phyloP scores from a whole-genome alignment of 2,797 vertebrate genomes.

The Tragopan temminckii region DNA sequence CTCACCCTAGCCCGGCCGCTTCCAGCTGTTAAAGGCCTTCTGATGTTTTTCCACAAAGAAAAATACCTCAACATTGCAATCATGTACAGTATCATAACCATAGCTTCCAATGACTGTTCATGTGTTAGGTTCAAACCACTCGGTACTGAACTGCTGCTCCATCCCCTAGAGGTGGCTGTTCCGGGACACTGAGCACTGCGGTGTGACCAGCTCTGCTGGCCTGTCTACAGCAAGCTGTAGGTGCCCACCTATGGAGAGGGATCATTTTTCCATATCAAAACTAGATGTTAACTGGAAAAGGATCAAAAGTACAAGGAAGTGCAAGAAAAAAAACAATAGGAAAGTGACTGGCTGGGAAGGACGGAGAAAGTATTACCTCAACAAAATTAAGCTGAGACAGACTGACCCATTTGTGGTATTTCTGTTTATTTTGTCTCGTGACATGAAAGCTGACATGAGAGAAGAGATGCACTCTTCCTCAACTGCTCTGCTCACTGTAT shows the following conservation, averaged over 20 bases:
- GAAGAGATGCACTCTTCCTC: neutral
- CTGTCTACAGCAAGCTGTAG: neutral
- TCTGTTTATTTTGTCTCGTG: slow-evolving; percentile 56
- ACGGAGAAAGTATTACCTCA: slow-evolving; percentile 38
- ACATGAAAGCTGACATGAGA: slow-evolving; percentile 15
- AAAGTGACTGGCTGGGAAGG: slow-evolving; percentile 11
- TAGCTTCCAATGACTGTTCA: rapidly evolving
- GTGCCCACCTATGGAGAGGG: neutral
- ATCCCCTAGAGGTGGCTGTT: neutral
- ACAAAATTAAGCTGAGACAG: slow-evolving; percentile 45
- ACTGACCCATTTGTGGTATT: slow-evolving; percentile 41
- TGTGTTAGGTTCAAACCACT: neutral
- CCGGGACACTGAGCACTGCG: rapidly evolving
- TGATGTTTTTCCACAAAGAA: neutral
- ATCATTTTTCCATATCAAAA: neutral
- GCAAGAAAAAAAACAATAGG: slow-evolving; percentile 4
- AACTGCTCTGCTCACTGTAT: neutral
- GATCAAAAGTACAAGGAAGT: slow-evolving; percentile 48
- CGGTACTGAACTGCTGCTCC: neutral
- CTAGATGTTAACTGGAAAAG: slow-evolving; percentile 20
- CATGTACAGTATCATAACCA: neutral
- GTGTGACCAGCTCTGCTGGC: neutral
- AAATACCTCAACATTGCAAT: neutral
- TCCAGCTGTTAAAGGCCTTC: rapidly evolving
- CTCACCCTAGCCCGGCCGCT: neutral